phyloP scores from a whole-genome alignment of 2,797 vertebrate species.

The Mormyrops attenuatus region DNA sequence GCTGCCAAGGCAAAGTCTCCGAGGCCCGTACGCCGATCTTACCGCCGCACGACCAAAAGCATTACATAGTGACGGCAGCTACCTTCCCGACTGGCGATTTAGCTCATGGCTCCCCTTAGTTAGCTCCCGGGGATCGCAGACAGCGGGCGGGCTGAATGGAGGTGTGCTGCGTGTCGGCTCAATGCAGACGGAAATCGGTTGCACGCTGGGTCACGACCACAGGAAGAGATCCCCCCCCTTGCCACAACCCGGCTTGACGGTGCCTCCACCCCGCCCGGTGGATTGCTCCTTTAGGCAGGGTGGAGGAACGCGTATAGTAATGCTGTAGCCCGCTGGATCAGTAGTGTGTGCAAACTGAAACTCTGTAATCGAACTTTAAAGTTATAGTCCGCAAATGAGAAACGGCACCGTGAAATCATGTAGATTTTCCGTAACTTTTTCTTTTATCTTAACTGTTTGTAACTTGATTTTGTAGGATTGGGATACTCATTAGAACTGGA shows the following conservation, averaged over 20 bases:
- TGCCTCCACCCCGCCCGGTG: background rate
- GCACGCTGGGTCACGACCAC: slow-evolving; percentile 41
- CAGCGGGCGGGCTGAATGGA: background rate
- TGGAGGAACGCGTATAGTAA: background rate
- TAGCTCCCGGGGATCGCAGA: background rate
- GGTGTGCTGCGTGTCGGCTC: slow-evolving; percentile 53
- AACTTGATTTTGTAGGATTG: background rate
- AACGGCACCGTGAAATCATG: background rate
- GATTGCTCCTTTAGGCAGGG: background rate
- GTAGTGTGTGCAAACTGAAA: background rate
- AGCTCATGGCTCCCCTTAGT: background rate
- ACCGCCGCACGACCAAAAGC: background rate
- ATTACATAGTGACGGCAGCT: background rate
- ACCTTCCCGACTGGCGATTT: slow-evolving; percentile 35
- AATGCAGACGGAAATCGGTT: slow-evolving; percentile 30
- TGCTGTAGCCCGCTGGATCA: background rate
- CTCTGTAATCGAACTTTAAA: background rate
- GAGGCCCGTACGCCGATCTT: background rate
- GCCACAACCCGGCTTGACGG: background rate
- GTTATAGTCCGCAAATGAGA: background rate
- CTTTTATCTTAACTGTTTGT: background rate
- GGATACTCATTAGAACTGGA: background rate
- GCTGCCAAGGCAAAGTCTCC: slow-evolving; percentile 15
- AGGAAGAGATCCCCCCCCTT: slow-evolving; percentile 43
- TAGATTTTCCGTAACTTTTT: background rate